Evolutionary conservation across 2,113 vertebrate species (phyloP).

Genomic region (Leptobrachium ailaonicum): DNA sequence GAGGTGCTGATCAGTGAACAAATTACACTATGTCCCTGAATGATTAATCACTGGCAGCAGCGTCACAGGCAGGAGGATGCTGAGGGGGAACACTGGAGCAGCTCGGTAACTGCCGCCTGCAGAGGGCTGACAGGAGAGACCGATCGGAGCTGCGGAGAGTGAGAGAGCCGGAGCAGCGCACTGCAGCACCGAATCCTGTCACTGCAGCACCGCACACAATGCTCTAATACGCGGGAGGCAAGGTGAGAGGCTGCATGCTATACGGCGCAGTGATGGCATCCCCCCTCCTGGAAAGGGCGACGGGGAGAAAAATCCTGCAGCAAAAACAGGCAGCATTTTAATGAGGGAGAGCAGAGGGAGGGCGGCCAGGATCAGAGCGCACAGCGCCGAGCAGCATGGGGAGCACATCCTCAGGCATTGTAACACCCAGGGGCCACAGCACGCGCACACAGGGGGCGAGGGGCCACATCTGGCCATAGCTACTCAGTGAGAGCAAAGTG

Average conservation of each 20-base stretch:
- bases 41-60: conserved; percentile 31
- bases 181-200: background rate
- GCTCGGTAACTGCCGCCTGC: conserved; percentile 8
- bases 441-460: background rate
- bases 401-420: background rate
- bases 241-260: conserved; percentile 9
- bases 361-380: background rate
- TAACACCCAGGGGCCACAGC: background rate
- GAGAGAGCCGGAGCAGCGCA: background rate
- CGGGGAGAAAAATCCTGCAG: conserved; percentile 37
- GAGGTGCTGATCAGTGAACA: background rate
- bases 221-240: conserved; percentile 23
- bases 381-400: background rate
- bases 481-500: background rate
- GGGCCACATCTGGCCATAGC: background rate
- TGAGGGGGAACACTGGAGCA: background rate
- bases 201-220: conserved; percentile 27
- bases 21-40: conserved; percentile 27
- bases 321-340: conserved; percentile 34
- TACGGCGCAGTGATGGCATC: conserved; percentile 34
- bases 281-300: background rate
- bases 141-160: background rate
- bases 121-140: conserved; percentile 3
- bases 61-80: background rate
- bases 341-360: conserved; percentile 22